Base-by-base conservation (phyloP, 2,113 vertebrate species). In the Murina feae region DNA sequence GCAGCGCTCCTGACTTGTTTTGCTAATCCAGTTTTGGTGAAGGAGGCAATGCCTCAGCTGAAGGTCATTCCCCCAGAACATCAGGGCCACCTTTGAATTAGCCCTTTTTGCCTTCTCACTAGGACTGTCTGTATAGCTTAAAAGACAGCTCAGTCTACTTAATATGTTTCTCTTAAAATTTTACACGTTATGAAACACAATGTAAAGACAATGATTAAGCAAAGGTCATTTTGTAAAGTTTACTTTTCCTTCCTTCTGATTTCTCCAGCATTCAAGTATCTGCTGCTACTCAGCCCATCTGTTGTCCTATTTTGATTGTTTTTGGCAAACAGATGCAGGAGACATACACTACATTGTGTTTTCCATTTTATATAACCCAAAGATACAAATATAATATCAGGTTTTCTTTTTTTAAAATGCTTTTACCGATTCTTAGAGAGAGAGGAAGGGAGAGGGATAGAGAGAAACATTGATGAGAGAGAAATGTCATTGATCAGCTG, bases 221-320 rank as follows among this genome's bases (percentile, higher is more conserved):
- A 93, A 85, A 88, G 86, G 17, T 5, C 60, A 71, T 95, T 95
- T 95, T 66, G 55, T 81, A 79, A 92, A 95, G 68, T 32, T 49
- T 39, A 44, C 53, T 95, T 89, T 93, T 90, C 81, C 42, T 94
- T 92, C 90, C 49, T 79, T 89, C 92, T 92, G 63, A 88, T 96
- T 92, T 94, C 86, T 74, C 82, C 32, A 89, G 93, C 47, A 96
- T 79, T 92, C 55, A 82, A 95, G 49, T 72, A 76, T 85, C 86
- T 93, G 89, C 82, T 95, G 86, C 47, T 93, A 37, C 14, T 90
- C 49, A 58, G 86, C 51, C 96, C 86, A 94, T 96, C 94, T 97
- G 96, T 88, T 93, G 72, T 79, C 95, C 96, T 92, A 92, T 95
- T 96, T 92, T 79, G 53, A 94, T 91, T 97, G 82, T 49, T 95